Conservation (phyloP, 2,888 invertebrate species). For the Oconnorella tubifera region DNA sequence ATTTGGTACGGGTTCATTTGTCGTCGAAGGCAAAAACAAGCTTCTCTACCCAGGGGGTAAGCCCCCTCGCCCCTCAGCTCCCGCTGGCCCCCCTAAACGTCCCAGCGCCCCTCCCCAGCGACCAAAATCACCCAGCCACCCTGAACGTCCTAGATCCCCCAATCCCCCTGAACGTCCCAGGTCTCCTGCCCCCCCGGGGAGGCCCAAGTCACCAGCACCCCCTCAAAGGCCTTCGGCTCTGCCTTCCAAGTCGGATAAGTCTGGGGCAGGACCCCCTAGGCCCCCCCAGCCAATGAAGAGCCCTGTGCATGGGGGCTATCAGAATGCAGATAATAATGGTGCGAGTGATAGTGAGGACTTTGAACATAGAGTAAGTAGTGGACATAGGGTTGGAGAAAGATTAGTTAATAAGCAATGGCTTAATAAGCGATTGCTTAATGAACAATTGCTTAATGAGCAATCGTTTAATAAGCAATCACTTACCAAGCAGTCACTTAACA, state of each 20-base stretch:
- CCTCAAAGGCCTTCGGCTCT: constrained; percentile 1
- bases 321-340: too few species aligned
- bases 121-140: constrained; percentile 23
- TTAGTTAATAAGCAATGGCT: too few species aligned
- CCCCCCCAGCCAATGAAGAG: neutral
- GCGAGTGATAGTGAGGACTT: too few species aligned
- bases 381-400: too few species aligned
- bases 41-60: constrained; percentile 19
- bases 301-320: too few species aligned
- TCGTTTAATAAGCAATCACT: too few species aligned
- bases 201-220: constrained; percentile 9
- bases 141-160: constrained; percentile 18
- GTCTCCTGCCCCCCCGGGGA: constrained; percentile 22
- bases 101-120: constrained; percentile 17
- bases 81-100: neutral
- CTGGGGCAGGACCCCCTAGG: neutral
- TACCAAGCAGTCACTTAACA: too few species aligned
- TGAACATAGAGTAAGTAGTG: too few species aligned
- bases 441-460: too few species aligned
- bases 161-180: constrained; percentile 17
- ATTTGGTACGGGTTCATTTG: constrained; percentile 50
- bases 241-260: constrained; percentile 1
- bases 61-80: constrained; percentile 15
- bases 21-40: constrained; percentile 10
- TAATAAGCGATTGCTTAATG: too few species aligned